Percentiles rank a stretch among this genome's conserved stretches.
These are phyloP conservation scores for Charadrius vociferus DNA, from an alignment of 2,113 vertebrate species.

Conservation along the genomic window DNA sequence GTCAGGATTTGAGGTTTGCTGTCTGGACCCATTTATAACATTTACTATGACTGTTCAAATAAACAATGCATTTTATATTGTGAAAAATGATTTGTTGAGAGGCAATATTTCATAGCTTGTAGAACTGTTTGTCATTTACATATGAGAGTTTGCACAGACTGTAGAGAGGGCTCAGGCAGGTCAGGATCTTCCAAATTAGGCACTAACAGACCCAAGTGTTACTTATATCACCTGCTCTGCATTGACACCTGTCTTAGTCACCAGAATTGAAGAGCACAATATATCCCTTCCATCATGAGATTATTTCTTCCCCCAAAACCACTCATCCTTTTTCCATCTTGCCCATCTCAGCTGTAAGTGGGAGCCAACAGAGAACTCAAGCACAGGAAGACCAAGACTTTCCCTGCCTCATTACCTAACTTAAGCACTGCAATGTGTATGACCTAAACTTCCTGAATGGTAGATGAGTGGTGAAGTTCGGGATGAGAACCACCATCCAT, in stretches of 20 bases:
- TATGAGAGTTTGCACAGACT: neutral
- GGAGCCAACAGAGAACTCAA: neutral
- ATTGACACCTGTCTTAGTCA: neutral
- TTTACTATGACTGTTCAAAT: neutral
- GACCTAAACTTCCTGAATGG: neutral
- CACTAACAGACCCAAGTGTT: neutral
- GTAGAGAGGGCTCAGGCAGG: neutral
- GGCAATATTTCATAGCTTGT: neutral
- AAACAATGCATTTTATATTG: neutral
- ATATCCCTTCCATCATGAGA: neutral
- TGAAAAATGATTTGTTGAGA: neutral
- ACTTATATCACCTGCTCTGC: neutral
- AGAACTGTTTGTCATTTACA: neutral
- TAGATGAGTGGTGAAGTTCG: neutral
- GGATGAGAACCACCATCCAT: neutral
- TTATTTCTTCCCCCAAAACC: neutral
- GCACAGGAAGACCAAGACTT: neutral
- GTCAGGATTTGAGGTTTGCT: neutral
- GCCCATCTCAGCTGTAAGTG: neutral
- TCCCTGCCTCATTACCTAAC: neutral
- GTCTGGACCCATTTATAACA: neutral
- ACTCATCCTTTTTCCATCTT: neutral
- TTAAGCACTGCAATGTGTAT: neutral
- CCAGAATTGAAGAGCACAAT: neutral
- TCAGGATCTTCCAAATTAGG: neutral